Conservation (phyloP, 2,113 vertebrate genomes). For the Columbina picui region DNA sequence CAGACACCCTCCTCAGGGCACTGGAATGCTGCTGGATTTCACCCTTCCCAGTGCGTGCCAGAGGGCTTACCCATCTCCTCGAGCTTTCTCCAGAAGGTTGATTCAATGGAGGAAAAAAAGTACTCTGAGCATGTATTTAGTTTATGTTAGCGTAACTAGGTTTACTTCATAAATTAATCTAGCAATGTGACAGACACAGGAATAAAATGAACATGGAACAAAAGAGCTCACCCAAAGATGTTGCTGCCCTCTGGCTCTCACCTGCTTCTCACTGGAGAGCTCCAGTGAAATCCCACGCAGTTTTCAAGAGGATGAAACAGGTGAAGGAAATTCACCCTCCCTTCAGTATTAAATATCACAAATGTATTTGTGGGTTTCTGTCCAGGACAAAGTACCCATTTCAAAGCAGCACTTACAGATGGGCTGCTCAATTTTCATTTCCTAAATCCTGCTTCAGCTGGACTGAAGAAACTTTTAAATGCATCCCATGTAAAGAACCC, state of each 20-base stretch:
- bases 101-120: background rate
- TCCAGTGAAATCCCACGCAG: background rate
- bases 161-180: background rate
- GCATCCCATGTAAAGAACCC: background rate
- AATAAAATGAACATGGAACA: background rate
- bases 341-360: background rate
- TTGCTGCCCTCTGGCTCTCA: background rate
- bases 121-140: background rate
- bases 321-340: background rate
- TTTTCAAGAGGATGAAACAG: background rate
- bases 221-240: background rate
- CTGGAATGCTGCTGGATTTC: background rate
- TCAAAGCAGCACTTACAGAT: background rate
- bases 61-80: background rate
- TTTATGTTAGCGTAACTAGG: background rate
- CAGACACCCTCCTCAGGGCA: background rate
- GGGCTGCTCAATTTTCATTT: background rate
- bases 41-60: background rate
- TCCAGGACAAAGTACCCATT: background rate
- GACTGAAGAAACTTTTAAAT: background rate
- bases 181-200: background rate
- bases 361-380: background rate
- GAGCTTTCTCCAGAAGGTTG: background rate
- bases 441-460: background rate
- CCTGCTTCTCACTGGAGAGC: background rate